Base-by-base conservation (phyloP, 2,797 vertebrate species). In the Linurgus olivaceus region DNA sequence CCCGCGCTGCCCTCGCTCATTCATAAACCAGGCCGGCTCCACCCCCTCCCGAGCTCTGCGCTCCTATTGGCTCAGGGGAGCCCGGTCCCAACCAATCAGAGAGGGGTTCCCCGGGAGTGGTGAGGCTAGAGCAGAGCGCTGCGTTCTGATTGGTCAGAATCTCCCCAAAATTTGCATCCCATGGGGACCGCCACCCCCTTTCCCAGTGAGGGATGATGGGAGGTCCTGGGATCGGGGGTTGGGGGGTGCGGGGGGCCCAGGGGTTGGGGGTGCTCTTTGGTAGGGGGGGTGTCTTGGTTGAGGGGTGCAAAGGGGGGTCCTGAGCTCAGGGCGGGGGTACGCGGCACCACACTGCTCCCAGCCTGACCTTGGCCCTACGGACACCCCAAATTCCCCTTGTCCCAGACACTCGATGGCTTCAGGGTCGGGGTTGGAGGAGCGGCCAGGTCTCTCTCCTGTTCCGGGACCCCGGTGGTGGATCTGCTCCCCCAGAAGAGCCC, bases 101-200 rank as follows among this genome's bases (percentile, higher is more conserved):
- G 51, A 18, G 14, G 24, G 1, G 13, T 0, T 1, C 7, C 35
- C 6, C 26, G 2, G n/a, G 52, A 2, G 15, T 1, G 24, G 31
- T 0, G 57, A 5, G 10, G 45, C 7, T n/a, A 4, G 38, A 29
- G 11, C 6, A 1, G 40, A 78, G 44, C 1, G 2, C 58, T 72
- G 82, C 24, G 2, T 44, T 93, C 19, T 85, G 75, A 88, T 92
- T 94, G 95, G 93, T 52, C 58, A 31, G 10, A 63, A 35, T 20
- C 14, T 2, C 8, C 29, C 24, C 18, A 5, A 25, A 61, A 52
- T 77, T 23, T 17, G 24, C 37, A 25, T 40, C 25, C 4, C 38
- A 13, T 0, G 2, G 0, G 29, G 15, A 17, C 14, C 2, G 5
- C 9, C 40, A 9, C 13, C 13, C 20, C 5, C 24, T 18, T 16